Evolutionary conservation across 2,797 vertebrate species (phyloP).

Genomic region (Paratrypauchen microcephalus): DNA sequence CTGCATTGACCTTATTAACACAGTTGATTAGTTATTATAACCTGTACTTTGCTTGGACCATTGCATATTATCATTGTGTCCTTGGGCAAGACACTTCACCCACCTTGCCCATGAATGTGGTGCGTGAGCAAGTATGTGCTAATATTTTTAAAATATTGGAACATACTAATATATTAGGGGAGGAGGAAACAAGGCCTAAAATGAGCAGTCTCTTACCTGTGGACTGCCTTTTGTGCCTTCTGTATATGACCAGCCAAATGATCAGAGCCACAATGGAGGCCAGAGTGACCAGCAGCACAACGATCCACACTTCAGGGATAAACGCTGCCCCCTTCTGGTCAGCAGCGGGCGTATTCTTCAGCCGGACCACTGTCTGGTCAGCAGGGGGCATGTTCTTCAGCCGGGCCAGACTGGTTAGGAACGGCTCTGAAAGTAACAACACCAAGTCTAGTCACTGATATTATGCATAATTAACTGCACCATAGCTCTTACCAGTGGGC

Average conservation of each 20-base stretch:
- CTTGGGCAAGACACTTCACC: background rate
- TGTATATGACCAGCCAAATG: slow-evolving; percentile 71
- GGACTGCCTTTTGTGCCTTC: slow-evolving; percentile 30
- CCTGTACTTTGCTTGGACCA: background rate
- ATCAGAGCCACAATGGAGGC: slow-evolving; percentile 60
- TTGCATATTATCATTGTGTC: background rate
- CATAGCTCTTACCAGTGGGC: slow-evolving; percentile 51
- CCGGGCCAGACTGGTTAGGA: background rate
- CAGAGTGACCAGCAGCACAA: slow-evolving; percentile 46
- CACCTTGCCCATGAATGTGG: background rate
- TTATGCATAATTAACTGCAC: background rate
- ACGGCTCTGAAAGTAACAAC: slow-evolving; percentile 22
- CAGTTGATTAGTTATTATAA: background rate
- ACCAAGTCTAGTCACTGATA: background rate
- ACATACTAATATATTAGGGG: background rate
- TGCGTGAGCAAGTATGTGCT: too few species aligned
- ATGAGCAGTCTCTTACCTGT: slow-evolving; percentile 46
- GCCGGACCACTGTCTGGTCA: background rate
- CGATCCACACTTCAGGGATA: slow-evolving; percentile 58
- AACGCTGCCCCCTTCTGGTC: slow-evolving; percentile 3
- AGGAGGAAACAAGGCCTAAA: background rate
- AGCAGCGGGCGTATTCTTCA: too few species aligned
- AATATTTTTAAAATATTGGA: too few species aligned
- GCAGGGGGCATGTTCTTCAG: slow-evolving; percentile 4
- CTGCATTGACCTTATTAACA: too few species aligned